Percentiles rank a stretch among this genome's conserved stretches.
These are phyloP conservation scores for Pristiophorus japonicus DNA, from an alignment of 2,113 vertebrate genomes.

Conservation along the genomic window DNA sequence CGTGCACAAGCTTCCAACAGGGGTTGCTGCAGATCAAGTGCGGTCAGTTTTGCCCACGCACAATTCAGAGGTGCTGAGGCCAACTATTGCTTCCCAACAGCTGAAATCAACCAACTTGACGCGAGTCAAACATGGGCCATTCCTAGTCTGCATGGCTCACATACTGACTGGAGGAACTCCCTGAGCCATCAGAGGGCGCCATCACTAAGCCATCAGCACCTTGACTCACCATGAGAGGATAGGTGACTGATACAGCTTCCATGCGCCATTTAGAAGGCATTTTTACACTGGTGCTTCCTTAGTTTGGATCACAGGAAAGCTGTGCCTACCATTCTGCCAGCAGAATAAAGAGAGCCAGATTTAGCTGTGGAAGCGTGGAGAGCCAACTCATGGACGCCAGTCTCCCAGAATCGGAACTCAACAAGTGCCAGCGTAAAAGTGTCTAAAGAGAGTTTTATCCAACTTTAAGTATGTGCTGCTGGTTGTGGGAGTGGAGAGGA, in stretches of 20 bases:
- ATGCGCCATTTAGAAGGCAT: background rate
- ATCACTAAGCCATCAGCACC: background rate
- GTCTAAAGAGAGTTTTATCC: background rate
- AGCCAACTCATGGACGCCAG: background rate
- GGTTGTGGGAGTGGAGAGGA: background rate
- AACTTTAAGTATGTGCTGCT: background rate
- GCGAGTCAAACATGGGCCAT: background rate
- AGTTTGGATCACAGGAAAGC: background rate
- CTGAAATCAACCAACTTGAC: background rate
- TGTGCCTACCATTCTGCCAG: background rate
- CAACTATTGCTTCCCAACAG: background rate
- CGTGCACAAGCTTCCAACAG: background rate
- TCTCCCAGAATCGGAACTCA: background rate
- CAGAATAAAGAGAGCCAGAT: background rate
- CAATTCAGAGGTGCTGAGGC: background rate
- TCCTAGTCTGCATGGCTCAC: background rate
- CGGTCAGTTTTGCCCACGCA: background rate
- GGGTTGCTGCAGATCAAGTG: background rate
- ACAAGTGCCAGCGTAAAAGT: background rate
- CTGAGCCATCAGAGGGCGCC: background rate
- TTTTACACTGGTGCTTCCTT: background rate
- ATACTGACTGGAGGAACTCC: background rate
- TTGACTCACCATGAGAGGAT: background rate
- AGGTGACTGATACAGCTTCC: background rate
- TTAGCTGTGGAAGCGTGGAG: background rate